Evolutionary conservation across 2,113 vertebrate genomes (phyloP), one percentile per base, ranked within the genome.

Genomic region (Psilopogon haemacephalus): DNA sequence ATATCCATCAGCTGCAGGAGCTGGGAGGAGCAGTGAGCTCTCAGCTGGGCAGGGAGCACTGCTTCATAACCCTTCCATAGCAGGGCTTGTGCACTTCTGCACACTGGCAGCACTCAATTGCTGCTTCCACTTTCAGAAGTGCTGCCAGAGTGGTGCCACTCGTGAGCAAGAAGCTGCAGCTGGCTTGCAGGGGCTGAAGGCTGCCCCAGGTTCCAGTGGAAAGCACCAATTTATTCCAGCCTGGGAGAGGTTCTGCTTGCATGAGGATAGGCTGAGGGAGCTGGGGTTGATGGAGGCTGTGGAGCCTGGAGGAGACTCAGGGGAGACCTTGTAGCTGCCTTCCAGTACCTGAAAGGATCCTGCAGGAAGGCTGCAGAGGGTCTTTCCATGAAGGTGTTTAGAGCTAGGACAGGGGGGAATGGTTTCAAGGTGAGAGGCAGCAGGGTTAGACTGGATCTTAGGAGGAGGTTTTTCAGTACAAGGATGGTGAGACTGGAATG

Each of bases 31-130:
- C 12, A 0, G 11, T 10, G 33, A 76, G 33, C 42, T 69, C 42
- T 33, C 4, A 15, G 19, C 9, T 72, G 59, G 79, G 63, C 71
- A 55, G 5, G 4, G 24, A 21, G 42, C 68, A 1, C 5, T 84
- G 73, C 37, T 85, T 46, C 24, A 15, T 14, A 32, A 23, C 42
- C 24, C 37, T 81, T 83, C n/a, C 38, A 4, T 14, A 19, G 28
- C 33, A 69, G 20, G 27, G 11, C 5, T 23, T n/a, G 27, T 60
- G 33, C 50, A 15, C 8, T 15, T 82, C 67, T 86, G n/a, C 35
- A 28, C 5, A 1, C 19, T 74, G 15, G 2, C 30, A n/a, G 67
- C 21, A 3, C 33, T 73, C 3, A 0, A 0, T 42, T 24, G 5
- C 38, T 32, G 11, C 83, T 75, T 37, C 28, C 54, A 35, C 1